phyloP scores from a whole-genome alignment of 2,113 vertebrate genomes.

The Chloroceryle aenea region DNA sequence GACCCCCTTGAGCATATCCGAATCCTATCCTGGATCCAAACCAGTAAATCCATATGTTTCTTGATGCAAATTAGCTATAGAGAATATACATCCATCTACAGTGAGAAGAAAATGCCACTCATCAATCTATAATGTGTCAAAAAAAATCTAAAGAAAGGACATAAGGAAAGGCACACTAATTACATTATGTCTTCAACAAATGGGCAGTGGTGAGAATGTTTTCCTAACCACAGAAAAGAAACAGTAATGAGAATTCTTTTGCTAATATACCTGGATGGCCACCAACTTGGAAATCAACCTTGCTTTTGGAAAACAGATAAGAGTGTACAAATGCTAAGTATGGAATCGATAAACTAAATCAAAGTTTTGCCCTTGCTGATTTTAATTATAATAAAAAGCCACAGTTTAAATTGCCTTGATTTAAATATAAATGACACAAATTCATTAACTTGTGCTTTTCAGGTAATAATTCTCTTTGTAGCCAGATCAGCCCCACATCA shows the following conservation, averaged over 20 bases:
- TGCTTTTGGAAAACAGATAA: neutral
- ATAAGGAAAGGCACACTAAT: neutral
- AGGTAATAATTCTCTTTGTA: neutral
- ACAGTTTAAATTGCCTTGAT: neutral
- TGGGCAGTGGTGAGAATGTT: neutral
- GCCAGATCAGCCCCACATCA: fast-evolving
- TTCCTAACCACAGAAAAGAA: neutral
- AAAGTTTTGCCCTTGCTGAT: neutral
- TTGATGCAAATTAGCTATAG: neutral
- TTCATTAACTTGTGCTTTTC: neutral
- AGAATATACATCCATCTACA: neutral
- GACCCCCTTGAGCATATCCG: too few relatives aligned
- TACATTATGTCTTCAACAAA: neutral
- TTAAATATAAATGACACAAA: neutral
- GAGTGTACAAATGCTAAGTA: neutral
- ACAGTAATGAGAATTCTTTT: neutral
- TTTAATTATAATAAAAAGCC: neutral
- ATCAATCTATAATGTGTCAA: neutral
- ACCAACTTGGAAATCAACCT: neutral
- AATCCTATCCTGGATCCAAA: neutral
- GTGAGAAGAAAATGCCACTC: neutral
- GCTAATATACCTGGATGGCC: neutral
- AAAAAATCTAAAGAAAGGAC: neutral
- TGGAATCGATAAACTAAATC: neutral
- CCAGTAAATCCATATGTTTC: neutral